phyloP scores from a whole-genome alignment of 2,113 vertebrate genomes.

The Pterocles burchelli region DNA sequence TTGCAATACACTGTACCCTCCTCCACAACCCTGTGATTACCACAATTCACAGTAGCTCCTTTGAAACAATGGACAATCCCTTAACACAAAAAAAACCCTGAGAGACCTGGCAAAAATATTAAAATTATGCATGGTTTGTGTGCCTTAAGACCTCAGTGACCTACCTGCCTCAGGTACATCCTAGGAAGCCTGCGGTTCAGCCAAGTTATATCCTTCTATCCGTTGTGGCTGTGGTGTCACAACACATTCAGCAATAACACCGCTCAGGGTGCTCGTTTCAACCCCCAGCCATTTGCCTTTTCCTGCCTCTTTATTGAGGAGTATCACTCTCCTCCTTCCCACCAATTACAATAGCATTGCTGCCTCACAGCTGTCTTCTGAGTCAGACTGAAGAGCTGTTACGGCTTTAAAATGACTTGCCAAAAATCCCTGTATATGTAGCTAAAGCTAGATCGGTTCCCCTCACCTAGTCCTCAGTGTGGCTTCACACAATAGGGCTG shows the following conservation, averaged over 20 bases:
- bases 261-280: neutral
- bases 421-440: accelerated
- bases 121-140: neutral
- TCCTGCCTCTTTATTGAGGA: neutral
- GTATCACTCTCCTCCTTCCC: neutral
- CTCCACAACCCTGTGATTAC: neutral
- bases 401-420: neutral
- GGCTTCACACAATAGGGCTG: neutral
- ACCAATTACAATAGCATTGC: neutral
- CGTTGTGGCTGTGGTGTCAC: neutral
- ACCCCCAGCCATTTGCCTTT: neutral
- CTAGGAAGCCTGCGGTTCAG: neutral
- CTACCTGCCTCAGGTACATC: neutral
- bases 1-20: neutral
- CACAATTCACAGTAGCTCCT: neutral
- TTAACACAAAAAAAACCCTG: neutral
- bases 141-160: neutral
- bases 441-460: neutral
- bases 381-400: neutral
- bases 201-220: neutral
- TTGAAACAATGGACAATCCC: neutral
- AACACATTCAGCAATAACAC: neutral
- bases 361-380: neutral
- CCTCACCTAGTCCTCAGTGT: neutral
- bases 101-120: neutral